A percentile compares a stretch with the other conserved stretches of the same genome.
phyloP scores from a whole-genome alignment of 2,888 invertebrate genomes.

The Drosophila percnosoma region DNA sequence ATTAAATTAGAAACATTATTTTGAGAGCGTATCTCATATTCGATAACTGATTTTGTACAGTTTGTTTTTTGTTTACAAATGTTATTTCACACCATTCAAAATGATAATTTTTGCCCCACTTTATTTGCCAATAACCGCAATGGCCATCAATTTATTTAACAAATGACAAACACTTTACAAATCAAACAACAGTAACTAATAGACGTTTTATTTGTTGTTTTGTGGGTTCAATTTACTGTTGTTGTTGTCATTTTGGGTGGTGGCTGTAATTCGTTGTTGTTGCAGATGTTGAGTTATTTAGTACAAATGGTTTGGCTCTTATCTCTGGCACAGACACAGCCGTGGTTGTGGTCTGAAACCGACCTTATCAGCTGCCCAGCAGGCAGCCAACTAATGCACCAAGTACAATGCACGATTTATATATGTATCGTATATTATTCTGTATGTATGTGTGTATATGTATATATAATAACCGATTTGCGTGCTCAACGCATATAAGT shows the following conservation, averaged over 20 bases:
- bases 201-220: slow-evolving; percentile 66
- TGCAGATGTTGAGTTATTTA: slow-evolving; percentile 59
- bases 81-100: slow-evolving; percentile 35
- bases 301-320: slow-evolving; percentile 68
- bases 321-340: slow-evolving; percentile 44
- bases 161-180: slow-evolving; percentile 79
- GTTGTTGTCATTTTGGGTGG: slow-evolving; percentile 43
- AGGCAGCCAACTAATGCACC: slow-evolving; percentile 54
- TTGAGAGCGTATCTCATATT: slow-evolving; percentile 3
- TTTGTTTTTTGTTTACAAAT: slow-evolving; percentile 15
- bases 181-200: slow-evolving; percentile 81
- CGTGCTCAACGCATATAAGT: slow-evolving; percentile 71
- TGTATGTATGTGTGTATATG: slow-evolving; percentile 37
- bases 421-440: slow-evolving; percentile 2
- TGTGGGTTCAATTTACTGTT: slow-evolving; percentile 39
- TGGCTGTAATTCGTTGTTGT: slow-evolving; percentile 14
- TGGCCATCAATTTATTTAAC: slow-evolving; percentile 79
- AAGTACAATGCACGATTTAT: slow-evolving; percentile 32
- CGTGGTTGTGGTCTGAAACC: slow-evolving; percentile 25
- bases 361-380: slow-evolving; percentile 48
- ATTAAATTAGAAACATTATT: background rate
- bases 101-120: slow-evolving; percentile 46
- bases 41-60: background rate
- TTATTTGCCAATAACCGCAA: slow-evolving; percentile 71
- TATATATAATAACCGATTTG: slow-evolving; percentile 77